Evolutionary conservation across 2,113 vertebrate species (phyloP).

Genomic region (Vimba vimba): DNA sequence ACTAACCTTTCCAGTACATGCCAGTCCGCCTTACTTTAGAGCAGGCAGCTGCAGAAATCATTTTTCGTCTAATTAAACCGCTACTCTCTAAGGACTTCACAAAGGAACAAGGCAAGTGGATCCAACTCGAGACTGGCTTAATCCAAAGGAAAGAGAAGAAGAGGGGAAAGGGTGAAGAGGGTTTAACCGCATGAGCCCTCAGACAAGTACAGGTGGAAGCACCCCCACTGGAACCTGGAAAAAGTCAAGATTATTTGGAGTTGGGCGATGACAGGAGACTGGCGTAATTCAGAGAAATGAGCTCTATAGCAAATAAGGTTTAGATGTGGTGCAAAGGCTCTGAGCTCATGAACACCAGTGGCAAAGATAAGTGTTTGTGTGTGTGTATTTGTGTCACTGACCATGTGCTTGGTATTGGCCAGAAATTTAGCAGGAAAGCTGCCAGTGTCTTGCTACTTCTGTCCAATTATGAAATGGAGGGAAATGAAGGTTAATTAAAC

Average conservation of each 20-base stretch:
- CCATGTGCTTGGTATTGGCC: neutral
- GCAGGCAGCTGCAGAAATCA: constrained; percentile 68
- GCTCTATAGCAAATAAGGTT: constrained; percentile 36
- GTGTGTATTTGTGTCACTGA: neutral
- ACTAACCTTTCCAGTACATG: constrained; percentile 52
- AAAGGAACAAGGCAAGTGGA: constrained; percentile 36
- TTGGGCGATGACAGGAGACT: constrained; percentile 25
- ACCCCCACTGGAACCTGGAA: constrained; percentile 42
- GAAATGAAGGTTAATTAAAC: constrained; percentile 47
- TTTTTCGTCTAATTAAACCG: constrained; percentile 71
- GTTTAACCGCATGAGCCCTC: constrained; percentile 47
- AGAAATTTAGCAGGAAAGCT: constrained; percentile 19
- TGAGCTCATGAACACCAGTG: neutral
- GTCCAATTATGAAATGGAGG: constrained; percentile 35
- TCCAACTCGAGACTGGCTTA: constrained; percentile 43
- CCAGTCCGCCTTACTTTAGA: constrained; percentile 51
- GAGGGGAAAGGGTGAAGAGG: constrained; percentile 20
- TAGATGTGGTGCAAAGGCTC: constrained; percentile 17
- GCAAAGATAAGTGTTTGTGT: neutral
- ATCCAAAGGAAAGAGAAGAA: constrained; percentile 30
- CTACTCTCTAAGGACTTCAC: constrained; percentile 60
- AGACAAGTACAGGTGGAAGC: constrained; percentile 59
- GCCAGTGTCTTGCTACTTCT: constrained; percentile 25
- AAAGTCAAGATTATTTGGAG: constrained; percentile 36
- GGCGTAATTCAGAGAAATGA: constrained; percentile 28